Evolutionary conservation across 64 coral and sea anemone species (phyloP), one percentile per base, ranked within the genome.

Genomic region (Montipora efflorescens): DNA sequence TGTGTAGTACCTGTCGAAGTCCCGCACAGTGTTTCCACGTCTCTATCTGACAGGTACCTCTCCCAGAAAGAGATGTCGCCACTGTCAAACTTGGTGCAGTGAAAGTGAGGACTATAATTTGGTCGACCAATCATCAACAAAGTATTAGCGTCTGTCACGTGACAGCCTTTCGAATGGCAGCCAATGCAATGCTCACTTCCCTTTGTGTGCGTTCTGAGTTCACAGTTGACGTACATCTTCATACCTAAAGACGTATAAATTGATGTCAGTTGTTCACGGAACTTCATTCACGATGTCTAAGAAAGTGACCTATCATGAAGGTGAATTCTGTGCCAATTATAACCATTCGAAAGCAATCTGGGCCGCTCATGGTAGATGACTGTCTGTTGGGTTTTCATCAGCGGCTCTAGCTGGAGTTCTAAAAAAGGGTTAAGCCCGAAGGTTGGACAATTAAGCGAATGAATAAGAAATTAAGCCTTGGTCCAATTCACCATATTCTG

Each of bases 21-120:
- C 20, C 94, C 98, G 89, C 98, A 99, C 72, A 99, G 74, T 20
- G 70, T 92, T 55, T 89, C 79, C 14, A 99, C 90, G 59, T 99
- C 92, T 16, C 92, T 90, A 52, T 89, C 61, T 48, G 75, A 88
- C 49, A 99, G 80, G 23, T 96, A 99, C 48, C 50, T 92, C 89
- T 99, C 98, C 81, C 94, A 99, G 71, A 99, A 89, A 0, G 98
- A 91, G 6, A 99, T 87, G 20, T 99, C 98, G 10, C 98, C 98
- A 20, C 95, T 96, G 59, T 99, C 95, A 89, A 99, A 99, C 75
- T 94, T 96, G 7, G 95, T 96, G 64, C 95, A 99, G n/a, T 84
- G 95, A 84, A 94, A 94, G 18, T 99, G 95, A 58, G 95, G 98
- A 1, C 95, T 92, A 61, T 96, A 94, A 49, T 99, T 99, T 47